These are phyloP conservation scores for Phymorhynchus buccinoides DNA, from an alignment of 1,140 invertebrate genomes.

Conservation along the genomic window DNA sequence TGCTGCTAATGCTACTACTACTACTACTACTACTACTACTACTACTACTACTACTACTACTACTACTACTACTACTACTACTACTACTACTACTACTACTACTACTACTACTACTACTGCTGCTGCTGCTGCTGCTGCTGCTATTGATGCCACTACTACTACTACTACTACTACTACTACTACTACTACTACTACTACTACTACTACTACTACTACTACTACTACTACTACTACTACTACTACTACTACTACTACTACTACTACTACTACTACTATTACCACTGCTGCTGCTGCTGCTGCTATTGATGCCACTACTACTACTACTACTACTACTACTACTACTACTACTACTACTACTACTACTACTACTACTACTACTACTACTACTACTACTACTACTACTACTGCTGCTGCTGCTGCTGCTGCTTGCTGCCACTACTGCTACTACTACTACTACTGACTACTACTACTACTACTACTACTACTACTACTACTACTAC, in stretches of 20 bases:
- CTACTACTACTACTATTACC: conserved; percentile 16
- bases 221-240: conserved; percentile 16
- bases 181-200: conserved; percentile 14
- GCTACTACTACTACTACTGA: too few relatives aligned
- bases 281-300: too few relatives aligned
- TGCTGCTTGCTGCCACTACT: too few relatives aligned
- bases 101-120: conserved; percentile 10
- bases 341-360: conserved; percentile 13
- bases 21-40: conserved; percentile 16
- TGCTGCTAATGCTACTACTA: too few relatives aligned
- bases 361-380: conserved; percentile 17
- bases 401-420: conserved; percentile 1
- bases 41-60: conserved; percentile 15
- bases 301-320: too few relatives aligned
- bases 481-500: conserved; percentile 16
- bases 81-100: conserved; percentile 16
- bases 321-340: too few relatives aligned
- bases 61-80: conserved; percentile 17
- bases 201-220: conserved; percentile 13
- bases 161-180: too few relatives aligned
- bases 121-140: too few relatives aligned
- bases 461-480: neutral
- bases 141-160: too few relatives aligned
- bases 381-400: conserved; percentile 16
- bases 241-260: conserved; percentile 17